Percentiles rank a stretch among this genome's conserved stretches.
Conservation (phyloP, 53 echinoderm and acorn worm genomes). For the Patiria pectinifera region DNA sequence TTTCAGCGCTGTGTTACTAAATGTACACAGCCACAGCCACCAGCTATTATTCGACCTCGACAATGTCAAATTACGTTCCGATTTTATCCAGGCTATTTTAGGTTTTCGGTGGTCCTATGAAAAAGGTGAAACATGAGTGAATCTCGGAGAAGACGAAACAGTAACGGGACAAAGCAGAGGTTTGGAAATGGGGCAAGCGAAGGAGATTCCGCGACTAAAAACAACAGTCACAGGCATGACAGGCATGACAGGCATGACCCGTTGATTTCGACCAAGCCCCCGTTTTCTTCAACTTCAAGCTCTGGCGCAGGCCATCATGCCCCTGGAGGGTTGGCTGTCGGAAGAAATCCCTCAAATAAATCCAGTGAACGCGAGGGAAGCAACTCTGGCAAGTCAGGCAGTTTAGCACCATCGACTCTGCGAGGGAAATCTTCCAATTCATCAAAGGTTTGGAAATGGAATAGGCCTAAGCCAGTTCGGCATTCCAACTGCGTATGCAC, state of each 20-base stretch:
- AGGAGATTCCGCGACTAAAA: slow-evolving; percentile 15
- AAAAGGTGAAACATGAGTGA: slow-evolving; percentile 57
- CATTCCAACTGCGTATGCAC: not conserved
- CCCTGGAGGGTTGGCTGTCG: not conserved
- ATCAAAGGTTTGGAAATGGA: slow-evolving; percentile 4
- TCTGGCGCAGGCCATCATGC: not conserved
- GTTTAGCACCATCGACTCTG: slow-evolving; percentile 22
- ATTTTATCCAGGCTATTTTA: too few species aligned
- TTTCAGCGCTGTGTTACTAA: not conserved
- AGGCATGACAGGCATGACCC: not conserved
- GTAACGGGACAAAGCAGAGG: slow-evolving; percentile 69
- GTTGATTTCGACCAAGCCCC: slow-evolving; percentile 13
- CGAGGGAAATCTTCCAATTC: slow-evolving; percentile 42
- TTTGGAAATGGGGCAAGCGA: slow-evolving; percentile 30
- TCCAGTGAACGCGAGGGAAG: slow-evolving; percentile 31
- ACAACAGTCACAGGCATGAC: not conserved
- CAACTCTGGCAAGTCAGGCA: slow-evolving; percentile 31
- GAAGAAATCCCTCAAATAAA: slow-evolving; percentile 27
- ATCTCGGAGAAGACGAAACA: slow-evolving; percentile 72
- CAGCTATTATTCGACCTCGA: too few species aligned
- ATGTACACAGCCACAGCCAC: too few species aligned
- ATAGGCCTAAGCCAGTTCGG: not conserved
- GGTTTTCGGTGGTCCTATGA: not conserved
- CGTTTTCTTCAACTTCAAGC: not conserved
- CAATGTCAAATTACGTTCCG: too few species aligned